Evolutionary conservation across 2,797 vertebrate species (phyloP).

Genomic region (Macroramphosus scolopax): DNA sequence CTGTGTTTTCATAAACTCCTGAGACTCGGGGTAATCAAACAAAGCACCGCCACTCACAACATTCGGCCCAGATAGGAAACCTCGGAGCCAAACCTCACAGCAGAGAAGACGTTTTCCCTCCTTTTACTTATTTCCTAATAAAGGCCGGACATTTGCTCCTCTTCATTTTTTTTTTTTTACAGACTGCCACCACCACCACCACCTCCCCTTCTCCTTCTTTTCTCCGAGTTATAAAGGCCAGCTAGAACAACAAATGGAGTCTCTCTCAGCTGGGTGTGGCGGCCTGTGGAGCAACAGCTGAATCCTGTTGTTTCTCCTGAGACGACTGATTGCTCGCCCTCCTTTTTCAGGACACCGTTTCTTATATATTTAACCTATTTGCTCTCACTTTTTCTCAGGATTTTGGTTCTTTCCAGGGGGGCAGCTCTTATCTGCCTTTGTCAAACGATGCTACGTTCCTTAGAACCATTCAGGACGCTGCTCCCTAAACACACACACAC

Average conservation of each 20-base stretch:
- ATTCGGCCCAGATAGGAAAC: constrained; percentile 35
- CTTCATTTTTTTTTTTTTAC: constrained; percentile 20
- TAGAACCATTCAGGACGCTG: not conserved
- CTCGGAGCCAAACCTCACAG: constrained; percentile 15
- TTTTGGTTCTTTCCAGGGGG: too few relatives aligned
- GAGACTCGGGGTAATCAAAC: constrained; percentile 61
- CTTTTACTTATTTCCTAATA: too few relatives aligned
- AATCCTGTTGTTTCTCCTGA: constrained; percentile 73
- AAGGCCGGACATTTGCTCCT: constrained; percentile 5
- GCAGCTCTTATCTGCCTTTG: too few relatives aligned
- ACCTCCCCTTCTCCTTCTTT: constrained; percentile 16
- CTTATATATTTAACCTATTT: constrained; percentile 16
- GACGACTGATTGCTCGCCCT: constrained; percentile 47
- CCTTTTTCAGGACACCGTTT: constrained; percentile 32
- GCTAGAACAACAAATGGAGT: constrained; percentile 72
- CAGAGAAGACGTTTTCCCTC: constrained; percentile 12
- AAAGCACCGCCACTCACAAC: constrained; percentile 40
- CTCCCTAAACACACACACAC: constrained; percentile 3
- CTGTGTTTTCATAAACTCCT: constrained; percentile 68
- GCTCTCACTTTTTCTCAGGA: constrained; percentile 4
- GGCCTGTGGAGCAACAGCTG: constrained; percentile 75
- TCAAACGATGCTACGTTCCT: too few relatives aligned
- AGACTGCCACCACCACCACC: constrained; percentile 9
- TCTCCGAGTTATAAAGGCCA: constrained; percentile 65
- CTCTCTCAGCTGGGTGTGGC: constrained; percentile 75